Evolutionary conservation across 1,140 invertebrate genomes (phyloP).

Genomic region (Procambarus virginalis): DNA sequence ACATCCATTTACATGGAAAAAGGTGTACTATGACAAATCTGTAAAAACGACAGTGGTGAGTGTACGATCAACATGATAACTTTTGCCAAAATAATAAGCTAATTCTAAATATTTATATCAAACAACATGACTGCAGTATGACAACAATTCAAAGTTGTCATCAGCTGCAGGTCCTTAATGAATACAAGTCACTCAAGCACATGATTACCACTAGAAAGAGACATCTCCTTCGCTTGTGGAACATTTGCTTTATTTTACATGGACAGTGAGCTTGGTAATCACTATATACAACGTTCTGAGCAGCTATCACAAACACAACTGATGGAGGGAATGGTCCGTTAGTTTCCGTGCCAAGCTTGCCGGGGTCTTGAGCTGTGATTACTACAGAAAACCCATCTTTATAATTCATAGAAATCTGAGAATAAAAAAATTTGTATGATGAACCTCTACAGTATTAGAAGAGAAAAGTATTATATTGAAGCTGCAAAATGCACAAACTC

Average conservation of each 20-base stretch:
- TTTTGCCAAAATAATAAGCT: conserved; percentile 59
- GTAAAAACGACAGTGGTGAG: conserved; percentile 44
- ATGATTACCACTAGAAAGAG: conserved; percentile 32
- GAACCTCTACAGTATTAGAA: not conserved
- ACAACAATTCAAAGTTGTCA: conserved; percentile 35
- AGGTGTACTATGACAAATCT: conserved; percentile 50
- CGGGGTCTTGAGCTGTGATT: conserved; percentile 49
- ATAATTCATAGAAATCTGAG: conserved; percentile 22
- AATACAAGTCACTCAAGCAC: conserved; percentile 54
- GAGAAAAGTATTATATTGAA: not conserved
- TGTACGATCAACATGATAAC: conserved; percentile 49
- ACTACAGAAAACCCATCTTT: conserved; percentile 20
- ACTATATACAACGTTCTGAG: conserved; percentile 61
- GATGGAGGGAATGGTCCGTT: conserved; percentile 60
- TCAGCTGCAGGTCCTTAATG: conserved; percentile 42
- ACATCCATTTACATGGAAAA: conserved; percentile 51
- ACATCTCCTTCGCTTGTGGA: conserved; percentile 14
- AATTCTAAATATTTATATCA: conserved; percentile 62
- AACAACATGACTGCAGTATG: conserved; percentile 43
- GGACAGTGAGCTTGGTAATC: conserved; percentile 55
- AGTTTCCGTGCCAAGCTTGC: conserved; percentile 54
- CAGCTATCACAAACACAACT: conserved; percentile 64
- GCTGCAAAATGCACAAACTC: conserved; percentile 15
- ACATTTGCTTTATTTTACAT: conserved; percentile 26
- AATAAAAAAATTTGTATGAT: conserved; percentile 6